phyloP scores from a whole-genome alignment of 2,113 vertebrate genomes.

The Collichthys lucidus region DNA sequence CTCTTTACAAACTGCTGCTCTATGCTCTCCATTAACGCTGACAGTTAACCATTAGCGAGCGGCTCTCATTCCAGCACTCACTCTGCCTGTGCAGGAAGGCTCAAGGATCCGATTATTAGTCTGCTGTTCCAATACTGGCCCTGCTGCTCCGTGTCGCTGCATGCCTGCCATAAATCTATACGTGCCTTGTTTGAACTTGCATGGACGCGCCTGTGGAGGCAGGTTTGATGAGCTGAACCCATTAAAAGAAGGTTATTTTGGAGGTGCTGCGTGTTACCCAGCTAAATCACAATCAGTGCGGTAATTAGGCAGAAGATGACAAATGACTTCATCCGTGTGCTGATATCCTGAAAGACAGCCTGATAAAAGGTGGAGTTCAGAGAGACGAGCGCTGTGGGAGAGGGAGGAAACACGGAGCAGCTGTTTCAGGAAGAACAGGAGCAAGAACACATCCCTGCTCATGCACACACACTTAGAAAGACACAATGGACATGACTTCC shows the following conservation, averaged over 20 bases:
- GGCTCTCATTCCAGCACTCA: slow-evolving; percentile 9
- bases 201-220: slow-evolving; percentile 12
- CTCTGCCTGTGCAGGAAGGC: slow-evolving; percentile 23
- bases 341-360: neutral
- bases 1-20: slow-evolving; percentile 32
- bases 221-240: slow-evolving; percentile 7
- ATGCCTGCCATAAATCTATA: slow-evolving; percentile 70
- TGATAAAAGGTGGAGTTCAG: neutral
- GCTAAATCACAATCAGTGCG: slow-evolving; percentile 4
- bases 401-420: slow-evolving; percentile 26
- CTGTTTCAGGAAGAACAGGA: slow-evolving; percentile 49
- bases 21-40: slow-evolving; percentile 26
- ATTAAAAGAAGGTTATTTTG: slow-evolving; percentile 16
- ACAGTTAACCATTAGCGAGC: slow-evolving; percentile 55
- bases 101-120: slow-evolving; percentile 43
- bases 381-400: neutral
- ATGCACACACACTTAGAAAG: neutral
- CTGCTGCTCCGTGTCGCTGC: slow-evolving; percentile 58
- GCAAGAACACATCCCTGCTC: slow-evolving; percentile 26
- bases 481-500: slow-evolving; percentile 59
- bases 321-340: slow-evolving; percentile 2
- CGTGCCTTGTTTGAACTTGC: slow-evolving; percentile 59
- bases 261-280: neutral
- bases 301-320: slow-evolving; percentile 20
- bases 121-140: slow-evolving; percentile 46